Percentiles rank a stretch among this genome's conserved stretches.
Conservation (phyloP, 2,113 vertebrate species). For the Tympanuchus pallidicinctus region DNA sequence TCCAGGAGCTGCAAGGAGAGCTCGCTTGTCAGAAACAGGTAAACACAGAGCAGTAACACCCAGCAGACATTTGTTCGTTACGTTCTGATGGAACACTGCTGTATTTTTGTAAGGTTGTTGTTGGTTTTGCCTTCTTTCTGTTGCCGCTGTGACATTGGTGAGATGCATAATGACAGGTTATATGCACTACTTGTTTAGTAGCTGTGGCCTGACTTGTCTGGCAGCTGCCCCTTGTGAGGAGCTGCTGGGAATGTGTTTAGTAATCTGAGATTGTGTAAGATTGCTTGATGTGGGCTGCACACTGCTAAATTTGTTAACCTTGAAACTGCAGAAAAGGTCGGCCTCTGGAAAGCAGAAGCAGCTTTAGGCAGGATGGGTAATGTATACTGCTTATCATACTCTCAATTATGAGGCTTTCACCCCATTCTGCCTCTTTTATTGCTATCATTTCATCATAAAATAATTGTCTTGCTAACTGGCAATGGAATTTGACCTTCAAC, state of each 20-base stretch:
- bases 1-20: constrained; percentile 75
- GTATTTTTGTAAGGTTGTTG: background rate
- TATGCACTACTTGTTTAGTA: background rate
- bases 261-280: constrained; percentile 60
- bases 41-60: background rate
- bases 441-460: background rate
- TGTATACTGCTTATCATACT: background rate
- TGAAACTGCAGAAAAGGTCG: constrained; percentile 52
- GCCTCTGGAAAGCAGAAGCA: background rate
- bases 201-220: background rate
- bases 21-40: constrained; percentile 83
- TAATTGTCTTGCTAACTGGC: background rate
- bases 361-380: background rate
- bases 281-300: constrained; percentile 9
- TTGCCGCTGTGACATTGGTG: background rate
- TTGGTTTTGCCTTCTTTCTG: background rate
- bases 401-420: rapidly evolving
- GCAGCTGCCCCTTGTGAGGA: constrained; percentile 7
- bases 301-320: constrained; percentile 36
- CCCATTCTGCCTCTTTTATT: background rate
- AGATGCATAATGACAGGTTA: background rate
- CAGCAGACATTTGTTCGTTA: background rate
- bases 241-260: constrained; percentile 7
- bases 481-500: background rate
- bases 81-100: background rate